Evolutionary conservation across 2,797 vertebrate genomes (phyloP).

Genomic region (Chelmon rostratus): DNA sequence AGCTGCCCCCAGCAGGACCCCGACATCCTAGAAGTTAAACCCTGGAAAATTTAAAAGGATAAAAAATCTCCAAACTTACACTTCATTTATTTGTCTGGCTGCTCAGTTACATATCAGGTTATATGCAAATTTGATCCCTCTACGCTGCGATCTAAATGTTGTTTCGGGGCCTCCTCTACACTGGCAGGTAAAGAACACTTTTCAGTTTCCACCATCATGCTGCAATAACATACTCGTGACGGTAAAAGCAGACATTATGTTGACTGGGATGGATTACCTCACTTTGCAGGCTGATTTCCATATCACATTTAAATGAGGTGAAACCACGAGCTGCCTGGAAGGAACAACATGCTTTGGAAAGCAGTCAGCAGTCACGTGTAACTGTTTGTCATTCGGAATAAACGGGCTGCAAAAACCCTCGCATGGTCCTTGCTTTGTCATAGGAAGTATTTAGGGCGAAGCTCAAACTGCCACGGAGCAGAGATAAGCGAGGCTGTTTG

Average conservation of each 20-base stretch:
- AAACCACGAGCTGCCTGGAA: neutral
- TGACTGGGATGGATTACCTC: neutral
- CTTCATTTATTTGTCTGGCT: neutral
- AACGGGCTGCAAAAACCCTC: neutral
- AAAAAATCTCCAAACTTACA: neutral
- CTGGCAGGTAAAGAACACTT: neutral
- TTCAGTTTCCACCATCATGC: neutral
- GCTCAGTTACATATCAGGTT: no score
- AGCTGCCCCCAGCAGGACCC: neutral
- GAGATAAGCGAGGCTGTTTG: neutral
- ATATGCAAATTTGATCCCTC: neutral
- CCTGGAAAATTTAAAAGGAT: neutral
- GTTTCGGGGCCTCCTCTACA: neutral
- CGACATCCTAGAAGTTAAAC: neutral
- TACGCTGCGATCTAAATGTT: neutral
- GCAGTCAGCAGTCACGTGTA: neutral
- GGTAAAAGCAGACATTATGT: neutral
- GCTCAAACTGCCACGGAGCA: neutral
- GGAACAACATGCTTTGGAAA: neutral
- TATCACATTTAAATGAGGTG: neutral
- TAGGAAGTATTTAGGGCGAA: neutral
- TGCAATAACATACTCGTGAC: neutral
- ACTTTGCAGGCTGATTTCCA: slow-evolving; percentile 12
- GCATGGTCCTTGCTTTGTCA: neutral
- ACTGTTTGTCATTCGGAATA: neutral